Conservation (phyloP, 2,888 invertebrate species). For the Abrostola tripartita region DNA sequence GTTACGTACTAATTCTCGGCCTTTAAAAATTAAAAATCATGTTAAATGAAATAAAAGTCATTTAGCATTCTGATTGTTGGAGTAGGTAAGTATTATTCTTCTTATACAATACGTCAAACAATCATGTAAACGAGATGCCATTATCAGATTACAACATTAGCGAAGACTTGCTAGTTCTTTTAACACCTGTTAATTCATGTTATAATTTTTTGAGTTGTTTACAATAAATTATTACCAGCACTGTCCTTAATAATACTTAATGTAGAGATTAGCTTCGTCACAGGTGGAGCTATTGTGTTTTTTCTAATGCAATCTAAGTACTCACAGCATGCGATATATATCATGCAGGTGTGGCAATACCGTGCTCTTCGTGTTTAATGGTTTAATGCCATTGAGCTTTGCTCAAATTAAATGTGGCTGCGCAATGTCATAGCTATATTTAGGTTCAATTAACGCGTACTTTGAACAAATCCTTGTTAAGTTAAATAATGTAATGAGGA, state of each 20-base stretch:
- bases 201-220: too few species aligned
- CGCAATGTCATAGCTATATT: conserved; percentile 18
- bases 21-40: conserved; percentile 44
- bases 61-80: conserved; percentile 11
- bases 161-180: background rate
- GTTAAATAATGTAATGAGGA: background rate
- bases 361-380: conserved; percentile 59
- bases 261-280: conserved; percentile 65
- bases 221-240: too few species aligned
- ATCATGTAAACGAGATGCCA: conserved; percentile 3
- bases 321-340: conserved; percentile 77
- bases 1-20: conserved; percentile 36
- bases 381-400: conserved; percentile 40
- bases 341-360: conserved; percentile 70
- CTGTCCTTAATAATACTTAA: too few species aligned
- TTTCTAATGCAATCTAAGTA: conserved; percentile 79
- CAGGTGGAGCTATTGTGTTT: conserved; percentile 67
- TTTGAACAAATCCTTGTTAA: too few species aligned
- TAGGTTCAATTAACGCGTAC: conserved; percentile 7
- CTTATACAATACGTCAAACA: conserved; percentile 14
- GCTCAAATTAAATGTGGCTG: conserved; percentile 31
- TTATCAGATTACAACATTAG: conserved; percentile 2
- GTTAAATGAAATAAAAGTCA: conserved; percentile 33
- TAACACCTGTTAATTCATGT: background rate
- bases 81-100: conserved; percentile 23